Conservation (phyloP, 2,797 vertebrate genomes). For the Hemitrygon akajei region DNA sequence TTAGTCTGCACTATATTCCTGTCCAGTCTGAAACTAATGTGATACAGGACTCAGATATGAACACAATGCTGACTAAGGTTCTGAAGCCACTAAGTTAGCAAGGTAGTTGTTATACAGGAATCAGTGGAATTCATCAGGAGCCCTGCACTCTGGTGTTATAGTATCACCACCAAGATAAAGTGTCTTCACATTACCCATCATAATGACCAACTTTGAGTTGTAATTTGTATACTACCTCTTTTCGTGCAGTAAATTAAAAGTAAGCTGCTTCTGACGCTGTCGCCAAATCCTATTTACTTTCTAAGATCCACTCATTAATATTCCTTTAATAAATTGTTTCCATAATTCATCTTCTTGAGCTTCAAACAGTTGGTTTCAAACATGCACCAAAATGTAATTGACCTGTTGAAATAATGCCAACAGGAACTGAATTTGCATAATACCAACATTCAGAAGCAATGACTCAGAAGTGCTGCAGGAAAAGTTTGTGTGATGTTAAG, state of each 20-base stretch:
- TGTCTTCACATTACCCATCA: neutral
- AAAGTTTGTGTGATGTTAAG: neutral
- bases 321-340: neutral
- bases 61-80: neutral
- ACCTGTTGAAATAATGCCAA: neutral
- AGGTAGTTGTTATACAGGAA: neutral
- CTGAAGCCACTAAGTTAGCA: neutral
- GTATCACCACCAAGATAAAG: neutral
- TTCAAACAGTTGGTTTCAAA: neutral
- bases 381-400: neutral
- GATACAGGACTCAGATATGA: neutral
- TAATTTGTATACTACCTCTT: neutral
- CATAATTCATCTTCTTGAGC: neutral
- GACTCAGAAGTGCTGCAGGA: neutral
- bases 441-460: neutral
- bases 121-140: no score
- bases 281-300: neutral
- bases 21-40: neutral
- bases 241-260: neutral
- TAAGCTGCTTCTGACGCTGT: neutral
- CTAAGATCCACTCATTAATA: neutral
- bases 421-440: conserved; percentile 20
- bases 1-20: neutral
- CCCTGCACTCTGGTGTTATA: neutral
- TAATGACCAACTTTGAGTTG: neutral